Conservation (phyloP, 2,888 invertebrate species). For the Entomobrya proxima region DNA sequence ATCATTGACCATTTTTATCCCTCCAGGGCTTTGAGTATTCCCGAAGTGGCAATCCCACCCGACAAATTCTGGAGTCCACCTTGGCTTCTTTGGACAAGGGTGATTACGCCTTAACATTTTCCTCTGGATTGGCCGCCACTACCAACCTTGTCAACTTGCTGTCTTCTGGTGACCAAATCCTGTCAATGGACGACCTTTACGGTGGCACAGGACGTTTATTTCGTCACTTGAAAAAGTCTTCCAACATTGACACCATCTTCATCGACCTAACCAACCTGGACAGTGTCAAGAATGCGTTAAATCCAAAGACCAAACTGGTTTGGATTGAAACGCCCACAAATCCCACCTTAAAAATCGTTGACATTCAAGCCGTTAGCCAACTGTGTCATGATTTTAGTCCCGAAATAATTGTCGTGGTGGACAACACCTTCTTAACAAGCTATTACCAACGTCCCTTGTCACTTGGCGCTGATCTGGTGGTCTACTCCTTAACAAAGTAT, state of each 20-base stretch:
- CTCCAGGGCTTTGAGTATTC: constrained; percentile 95
- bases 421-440: constrained; percentile 79
- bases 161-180: constrained; percentile 88
- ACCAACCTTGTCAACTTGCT: constrained; percentile 87
- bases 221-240: constrained; percentile 68
- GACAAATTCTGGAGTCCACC: constrained; percentile 91
- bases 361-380: constrained; percentile 79
- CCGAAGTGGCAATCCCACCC: constrained; percentile 95
- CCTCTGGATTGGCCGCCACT: constrained; percentile 94
- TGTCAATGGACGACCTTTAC: constrained; percentile 79
- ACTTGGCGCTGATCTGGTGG: constrained; percentile 81
- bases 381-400: constrained; percentile 76
- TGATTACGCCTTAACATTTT: constrained; percentile 79
- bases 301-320: too few relatives aligned
- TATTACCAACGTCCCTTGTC: constrained; percentile 79
- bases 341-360: constrained; percentile 81
- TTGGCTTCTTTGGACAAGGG: constrained; percentile 93
- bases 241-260: constrained; percentile 79
- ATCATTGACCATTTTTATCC: constrained; percentile 77
- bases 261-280: constrained; percentile 79
- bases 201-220: constrained; percentile 79
- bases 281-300: constrained; percentile 78
- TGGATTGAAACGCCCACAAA: constrained; percentile 83
- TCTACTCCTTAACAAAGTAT: constrained; percentile 82
- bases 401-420: constrained; percentile 79